Evolutionary conservation across 2,797 vertebrate genomes (phyloP).

Genomic region (Aeoliscus strigatus): DNA sequence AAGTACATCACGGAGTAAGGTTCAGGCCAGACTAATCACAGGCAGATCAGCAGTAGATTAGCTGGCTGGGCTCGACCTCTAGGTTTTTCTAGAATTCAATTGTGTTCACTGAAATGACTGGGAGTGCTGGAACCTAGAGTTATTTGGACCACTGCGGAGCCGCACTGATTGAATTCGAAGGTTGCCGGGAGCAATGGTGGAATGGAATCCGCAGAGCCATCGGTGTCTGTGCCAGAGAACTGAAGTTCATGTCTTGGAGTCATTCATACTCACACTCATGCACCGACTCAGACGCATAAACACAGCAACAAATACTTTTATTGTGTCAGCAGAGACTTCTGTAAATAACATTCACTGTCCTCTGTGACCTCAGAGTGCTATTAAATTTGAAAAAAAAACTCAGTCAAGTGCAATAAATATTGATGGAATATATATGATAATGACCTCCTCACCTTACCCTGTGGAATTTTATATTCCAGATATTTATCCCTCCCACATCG

Average conservation of each 20-base stretch:
- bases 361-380: slow-evolving; percentile 35
- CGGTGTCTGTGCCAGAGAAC: slow-evolving; percentile 40
- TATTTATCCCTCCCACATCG: slow-evolving; percentile 15
- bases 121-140: slow-evolving; percentile 69
- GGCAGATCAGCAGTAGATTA: slow-evolving; percentile 75
- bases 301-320: slow-evolving; percentile 36
- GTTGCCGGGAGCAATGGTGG: slow-evolving; percentile 59
- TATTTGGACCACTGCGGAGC: slow-evolving; percentile 65
- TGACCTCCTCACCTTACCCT: slow-evolving; percentile 47
- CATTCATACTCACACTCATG: slow-evolving; percentile 19
- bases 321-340: slow-evolving; percentile 43
- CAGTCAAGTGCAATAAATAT: slow-evolving; percentile 62
- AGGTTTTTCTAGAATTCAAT: slow-evolving; percentile 71
- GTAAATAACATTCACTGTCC: slow-evolving; percentile 55
- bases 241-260: slow-evolving; percentile 38
- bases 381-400: slow-evolving; percentile 56
- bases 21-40: slow-evolving; percentile 68
- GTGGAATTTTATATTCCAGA: slow-evolving; percentile 23
- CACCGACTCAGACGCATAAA: slow-evolving; percentile 20
- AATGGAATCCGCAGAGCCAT: slow-evolving; percentile 55
- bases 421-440: slow-evolving; percentile 60
- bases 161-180: slow-evolving; percentile 67
- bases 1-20: slow-evolving; percentile 40
- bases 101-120: slow-evolving; percentile 65
- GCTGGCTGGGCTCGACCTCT: slow-evolving; percentile 62